These are phyloP conservation scores for Steinernema hermaphroditum DNA, from an alignment of 2,888 invertebrate species.

Conservation along the genomic window DNA sequence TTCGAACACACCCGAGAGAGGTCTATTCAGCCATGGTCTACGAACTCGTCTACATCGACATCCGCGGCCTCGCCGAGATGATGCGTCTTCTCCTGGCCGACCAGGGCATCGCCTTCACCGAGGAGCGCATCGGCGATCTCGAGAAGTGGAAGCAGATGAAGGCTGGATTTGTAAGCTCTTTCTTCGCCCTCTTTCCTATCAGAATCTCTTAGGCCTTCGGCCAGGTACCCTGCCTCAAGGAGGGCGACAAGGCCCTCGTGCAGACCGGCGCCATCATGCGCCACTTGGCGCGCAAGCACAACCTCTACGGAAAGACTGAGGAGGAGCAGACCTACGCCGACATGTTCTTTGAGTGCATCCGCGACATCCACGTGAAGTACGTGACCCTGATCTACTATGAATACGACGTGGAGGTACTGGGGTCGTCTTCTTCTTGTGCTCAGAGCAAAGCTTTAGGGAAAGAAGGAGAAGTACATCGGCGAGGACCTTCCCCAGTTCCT, in stretches of 20 bases:
- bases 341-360: slow-evolving; percentile 51
- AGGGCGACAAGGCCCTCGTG: slow-evolving; percentile 47
- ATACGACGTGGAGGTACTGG: slow-evolving; percentile 30
- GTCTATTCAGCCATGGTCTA: slow-evolving; percentile 15
- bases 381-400: slow-evolving; percentile 48
- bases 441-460: slow-evolving; percentile 32
- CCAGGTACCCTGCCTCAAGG: slow-evolving; percentile 48
- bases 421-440: not conserved
- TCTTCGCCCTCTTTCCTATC: too few relatives aligned
- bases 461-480: slow-evolving; percentile 47
- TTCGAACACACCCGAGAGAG: too few relatives aligned
- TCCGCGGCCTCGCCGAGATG: slow-evolving; percentile 52
- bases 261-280: slow-evolving; percentile 56
- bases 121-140: slow-evolving; percentile 39
- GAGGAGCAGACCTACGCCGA: slow-evolving; percentile 48
- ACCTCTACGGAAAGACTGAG: slow-evolving; percentile 48
- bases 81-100: slow-evolving; percentile 51
- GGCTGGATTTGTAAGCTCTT: slow-evolving; percentile 41
- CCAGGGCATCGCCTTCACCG: slow-evolving; percentile 47
- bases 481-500: slow-evolving; percentile 44
- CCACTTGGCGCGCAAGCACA: slow-evolving; percentile 50
- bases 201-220: slow-evolving; percentile 47
- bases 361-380: slow-evolving; percentile 53
- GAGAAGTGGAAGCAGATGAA: slow-evolving; percentile 48
- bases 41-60: slow-evolving; percentile 48